Conservation (phyloP, 1,140 invertebrate genomes). For the Heliconius hermathena region DNA sequence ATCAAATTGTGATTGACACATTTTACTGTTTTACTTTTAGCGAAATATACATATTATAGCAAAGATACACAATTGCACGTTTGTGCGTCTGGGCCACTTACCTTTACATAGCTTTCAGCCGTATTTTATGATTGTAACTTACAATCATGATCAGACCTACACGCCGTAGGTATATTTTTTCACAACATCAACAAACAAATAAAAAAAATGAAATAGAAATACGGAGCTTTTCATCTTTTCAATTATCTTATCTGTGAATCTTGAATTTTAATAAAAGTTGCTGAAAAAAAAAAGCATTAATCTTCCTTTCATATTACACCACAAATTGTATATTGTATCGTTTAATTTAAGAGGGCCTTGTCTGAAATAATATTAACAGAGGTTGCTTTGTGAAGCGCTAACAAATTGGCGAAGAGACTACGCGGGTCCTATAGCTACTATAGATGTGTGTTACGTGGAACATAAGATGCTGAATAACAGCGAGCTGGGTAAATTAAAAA, state of each 20-base stretch:
- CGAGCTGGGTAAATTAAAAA: neutral
- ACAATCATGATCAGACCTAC: too few species aligned
- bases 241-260: neutral
- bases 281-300: constrained; percentile 28
- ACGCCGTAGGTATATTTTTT: too few species aligned
- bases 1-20: too few species aligned
- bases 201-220: neutral
- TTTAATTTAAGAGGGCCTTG: constrained; percentile 60
- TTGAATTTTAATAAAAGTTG: neutral
- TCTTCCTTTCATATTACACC: constrained; percentile 42
- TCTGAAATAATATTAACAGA: constrained; percentile 66
- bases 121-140: too few species aligned
- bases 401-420: constrained; percentile 64
- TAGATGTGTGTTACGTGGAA: constrained; percentile 33
- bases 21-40: too few species aligned
- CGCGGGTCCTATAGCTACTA: constrained; percentile 40
- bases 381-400: constrained; percentile 68
- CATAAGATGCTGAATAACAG: constrained; percentile 28
- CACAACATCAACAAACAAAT: neutral
- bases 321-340: constrained; percentile 49
- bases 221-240: neutral
- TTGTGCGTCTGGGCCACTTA: too few species aligned
- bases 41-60: too few species aligned
- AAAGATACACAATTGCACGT: too few species aligned
- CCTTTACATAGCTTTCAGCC: too few species aligned